Percentiles rank a stretch among this genome's conserved stretches.
Evolutionary conservation across 2,797 vertebrate genomes (phyloP).

Genomic region (Emydoidea blandingii): DNA sequence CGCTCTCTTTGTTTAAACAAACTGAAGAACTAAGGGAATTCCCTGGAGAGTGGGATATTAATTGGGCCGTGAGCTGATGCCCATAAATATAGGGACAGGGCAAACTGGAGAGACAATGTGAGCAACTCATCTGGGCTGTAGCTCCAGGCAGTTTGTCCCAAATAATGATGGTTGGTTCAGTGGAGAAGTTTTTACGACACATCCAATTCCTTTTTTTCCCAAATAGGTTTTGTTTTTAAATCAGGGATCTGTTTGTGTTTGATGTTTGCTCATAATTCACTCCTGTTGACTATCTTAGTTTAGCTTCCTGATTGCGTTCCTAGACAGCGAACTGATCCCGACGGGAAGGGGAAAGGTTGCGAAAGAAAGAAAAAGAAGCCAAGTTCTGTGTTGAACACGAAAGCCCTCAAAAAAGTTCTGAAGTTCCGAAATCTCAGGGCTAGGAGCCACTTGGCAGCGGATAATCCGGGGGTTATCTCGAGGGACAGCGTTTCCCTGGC

Average conservation of each 20-base stretch:
- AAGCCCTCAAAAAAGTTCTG: background rate
- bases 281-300: background rate
- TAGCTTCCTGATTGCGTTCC: background rate
- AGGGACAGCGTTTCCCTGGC: background rate
- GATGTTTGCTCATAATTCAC: background rate
- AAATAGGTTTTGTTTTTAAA: background rate
- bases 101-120: fast-evolving
- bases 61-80: background rate
- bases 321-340: background rate
- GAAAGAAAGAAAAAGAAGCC: background rate
- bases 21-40: background rate
- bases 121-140: no score
- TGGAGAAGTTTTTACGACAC: background rate
- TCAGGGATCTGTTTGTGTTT: background rate
- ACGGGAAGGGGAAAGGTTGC: background rate
- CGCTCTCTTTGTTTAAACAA: background rate
- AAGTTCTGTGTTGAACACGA: background rate
- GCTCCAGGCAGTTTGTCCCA: background rate
- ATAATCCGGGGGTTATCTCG: background rate
- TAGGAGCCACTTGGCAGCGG: background rate
- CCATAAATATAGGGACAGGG: background rate
- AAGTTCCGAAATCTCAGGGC: background rate
- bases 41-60: background rate
- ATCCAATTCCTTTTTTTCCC: background rate
- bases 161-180: fast-evolving